Conservation (phyloP, 2,888 invertebrate genomes). For the Abrostola triplasia region DNA sequence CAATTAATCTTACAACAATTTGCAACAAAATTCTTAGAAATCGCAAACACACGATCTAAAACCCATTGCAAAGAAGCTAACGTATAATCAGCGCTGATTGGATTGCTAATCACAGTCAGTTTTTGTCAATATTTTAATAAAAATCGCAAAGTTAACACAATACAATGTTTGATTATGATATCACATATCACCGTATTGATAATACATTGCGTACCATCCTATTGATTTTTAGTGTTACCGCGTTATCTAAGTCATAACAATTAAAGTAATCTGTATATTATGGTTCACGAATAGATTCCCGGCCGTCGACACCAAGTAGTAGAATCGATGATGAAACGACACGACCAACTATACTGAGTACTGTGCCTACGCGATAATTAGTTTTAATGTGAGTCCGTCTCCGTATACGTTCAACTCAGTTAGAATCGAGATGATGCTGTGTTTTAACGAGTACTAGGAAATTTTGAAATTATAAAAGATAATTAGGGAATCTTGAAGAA, state of each 20-base stretch:
- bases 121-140: conserved; percentile 1
- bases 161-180: conserved; percentile 19
- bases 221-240: conserved; percentile 51
- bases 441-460: no score
- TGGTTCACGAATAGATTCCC: conserved; percentile 11
- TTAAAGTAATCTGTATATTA: conserved; percentile 33
- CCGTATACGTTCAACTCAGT: no score
- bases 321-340: neutral
- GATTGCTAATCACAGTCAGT: no score
- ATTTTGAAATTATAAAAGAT: no score
- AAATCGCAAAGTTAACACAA: conserved; percentile 15
- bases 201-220: conserved; percentile 33
- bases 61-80: no score
- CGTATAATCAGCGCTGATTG: no score
- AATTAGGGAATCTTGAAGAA: no score
- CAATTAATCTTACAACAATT: no score
- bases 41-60: no score
- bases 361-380: neutral
- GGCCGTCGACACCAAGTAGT: neutral
- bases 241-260: conserved; percentile 45
- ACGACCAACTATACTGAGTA: neutral
- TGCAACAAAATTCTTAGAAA: no score
- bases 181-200: conserved; percentile 39
- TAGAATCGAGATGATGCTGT: no score
- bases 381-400: neutral